Evolutionary conservation across 2,113 vertebrate species (phyloP), one percentile per base, ranked within the genome.

Genomic region (Ceratotherium simum): DNA sequence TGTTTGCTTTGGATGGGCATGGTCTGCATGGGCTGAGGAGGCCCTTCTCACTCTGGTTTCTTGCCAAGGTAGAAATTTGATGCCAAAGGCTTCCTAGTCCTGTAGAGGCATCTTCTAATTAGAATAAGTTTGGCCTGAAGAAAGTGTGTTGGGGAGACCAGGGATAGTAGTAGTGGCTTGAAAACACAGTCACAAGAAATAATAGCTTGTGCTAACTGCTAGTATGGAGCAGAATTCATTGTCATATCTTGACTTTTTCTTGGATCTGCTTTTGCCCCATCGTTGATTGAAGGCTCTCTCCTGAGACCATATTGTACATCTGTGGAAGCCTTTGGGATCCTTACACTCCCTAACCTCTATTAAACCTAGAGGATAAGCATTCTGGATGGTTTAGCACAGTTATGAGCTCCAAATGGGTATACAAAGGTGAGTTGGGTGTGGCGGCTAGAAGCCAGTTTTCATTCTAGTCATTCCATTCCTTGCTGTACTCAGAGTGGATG

Each of bases 1-100:
- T 98, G 33, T 98, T 98, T 98, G 98, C 98, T 97, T 98, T 98
- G 97, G 95, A 97, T 87, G 82, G 58, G 51, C 95, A 98, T 97
- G 65, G 94, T 95, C 83, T 29, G 2, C 92, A 94, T 31, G 91
- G 95, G 69, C 95, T 83, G 78, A 95, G 97, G 94, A 98, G 83
- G 48, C 51, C 92, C 56, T 98, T 97, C 93, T 97, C 91, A 73
- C 79, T 95, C 83, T 96, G 78, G 25, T 97, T 97, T 98, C 79
- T 96, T 97, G 95, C 75, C 97, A 96, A 92, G 0, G 5, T 97
- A 76, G 95, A 97, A 95, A 96, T 90, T 94, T 90, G 80, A 93
- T 98, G 92, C 97, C 80, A 97, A 96, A 78, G 85, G 48, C 51
- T 64, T 98, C 89, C 70, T 95, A 72, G 58, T 97, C 78, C 33